Base-by-base conservation (phyloP, 2,888 invertebrate genomes). In the Pseudococcus jackbeardsleyi region DNA sequence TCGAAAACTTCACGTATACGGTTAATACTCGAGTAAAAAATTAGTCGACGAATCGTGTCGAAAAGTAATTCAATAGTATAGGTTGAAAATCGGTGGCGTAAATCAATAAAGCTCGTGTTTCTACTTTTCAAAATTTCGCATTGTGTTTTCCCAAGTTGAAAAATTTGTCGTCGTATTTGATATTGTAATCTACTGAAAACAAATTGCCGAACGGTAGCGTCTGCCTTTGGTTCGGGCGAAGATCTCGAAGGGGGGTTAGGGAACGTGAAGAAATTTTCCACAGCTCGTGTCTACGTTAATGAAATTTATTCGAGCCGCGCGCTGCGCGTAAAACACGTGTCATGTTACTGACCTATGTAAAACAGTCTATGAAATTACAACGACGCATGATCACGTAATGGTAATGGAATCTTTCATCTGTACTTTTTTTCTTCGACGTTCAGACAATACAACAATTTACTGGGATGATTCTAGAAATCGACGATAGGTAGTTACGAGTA, bases 261-360 rank as follows among this genome's bases (percentile, higher is more conserved):
- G 12, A 50, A 15, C 11, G 12, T 4, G 54, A 17, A 54, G 26
- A 26, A 68, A 68, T 68, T 68, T 68, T 68, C 68, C 1, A 26
- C 22, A 11, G 68, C 68, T 68, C 68, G 68, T 68, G 68, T 26
- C 68, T 68, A 22, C 22, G 68, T 26, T 68, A 68, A 68, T 68
- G 68, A 68, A 68, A 26, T 68, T 68, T 68, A 68, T 68, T 26
- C 26, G 22, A 11, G 68, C 54, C 54, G n/a, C 54, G 54, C 54
- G 54, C n/a, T 54, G 54, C 54, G 68, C 68, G 22, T 26, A 26
- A 68, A 68, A 68, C 68, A 68, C 68, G 68, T 68, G 68, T 68
- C 68, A 68, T 68, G 68, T 68, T 26, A 68, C 68, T 68, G 68
- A 68, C 68, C 68, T 68, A 68, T 68, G 68, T 26, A 26, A 68